Evolutionary conservation across 2,113 vertebrate genomes (phyloP).

Genomic region (Falco punctatus): DNA sequence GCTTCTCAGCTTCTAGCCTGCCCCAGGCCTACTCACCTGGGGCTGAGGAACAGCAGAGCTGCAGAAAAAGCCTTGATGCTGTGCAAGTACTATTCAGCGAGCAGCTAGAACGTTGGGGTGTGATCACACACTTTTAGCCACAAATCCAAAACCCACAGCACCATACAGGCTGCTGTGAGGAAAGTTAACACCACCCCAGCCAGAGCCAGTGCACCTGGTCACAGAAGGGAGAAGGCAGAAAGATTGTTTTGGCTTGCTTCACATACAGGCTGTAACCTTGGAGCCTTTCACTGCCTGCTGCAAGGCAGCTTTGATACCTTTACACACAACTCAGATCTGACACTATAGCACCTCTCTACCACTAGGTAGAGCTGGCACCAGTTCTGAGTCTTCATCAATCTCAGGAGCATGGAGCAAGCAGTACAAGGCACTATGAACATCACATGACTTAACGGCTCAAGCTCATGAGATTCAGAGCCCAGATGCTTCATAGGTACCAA

Average conservation of each 20-base stretch:
- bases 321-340: background rate
- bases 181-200: background rate
- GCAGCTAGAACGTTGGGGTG: background rate
- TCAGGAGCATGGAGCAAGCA: background rate
- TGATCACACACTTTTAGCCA: background rate
- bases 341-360: background rate
- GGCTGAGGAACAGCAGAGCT: background rate
- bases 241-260: background rate
- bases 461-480: background rate
- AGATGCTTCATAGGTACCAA: background rate
- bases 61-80: background rate
- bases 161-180: background rate
- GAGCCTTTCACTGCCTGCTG: background rate
- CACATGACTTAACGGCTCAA: background rate
- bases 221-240: background rate
- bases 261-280: background rate
- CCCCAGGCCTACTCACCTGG: background rate
- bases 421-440: background rate
- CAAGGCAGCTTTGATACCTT: background rate
- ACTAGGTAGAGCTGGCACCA: background rate
- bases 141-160: background rate
- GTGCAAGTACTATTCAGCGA: background rate
- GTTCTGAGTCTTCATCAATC: background rate
- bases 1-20: background rate
- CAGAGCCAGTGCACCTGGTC: rapidly evolving